Base-by-base conservation (phyloP, 2,888 invertebrate genomes). In the Linnaemya tessellans region DNA sequence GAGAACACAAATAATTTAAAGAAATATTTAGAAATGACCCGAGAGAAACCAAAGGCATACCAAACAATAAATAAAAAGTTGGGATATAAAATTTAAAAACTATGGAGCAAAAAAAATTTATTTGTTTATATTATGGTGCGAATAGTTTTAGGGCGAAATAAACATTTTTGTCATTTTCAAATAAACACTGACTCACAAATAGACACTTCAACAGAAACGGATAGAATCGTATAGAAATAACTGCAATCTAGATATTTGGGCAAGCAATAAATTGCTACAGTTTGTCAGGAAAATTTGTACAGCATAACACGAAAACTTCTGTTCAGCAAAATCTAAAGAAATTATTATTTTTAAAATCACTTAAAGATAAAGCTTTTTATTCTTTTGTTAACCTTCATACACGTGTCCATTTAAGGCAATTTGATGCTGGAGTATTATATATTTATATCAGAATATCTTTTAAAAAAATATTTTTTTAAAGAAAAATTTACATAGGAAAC, bases 61-160 rank as follows among this genome's bases (percentile, higher is more conserved):
- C 13, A 70, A 80, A 58, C 30, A 9, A 25, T 13, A 38, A 13
- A 38, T 9, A 9, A 62, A 68, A 68, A 62, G 46, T 70, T 56
- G 64, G n/a, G 62, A 51, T 51, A 71, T 13, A 11, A 43, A 8
- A 43, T 9, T 22, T 0, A 43, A 68, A 38, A 22, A 38, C 8
- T 18, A 54, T 15, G 51, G 38, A 62, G 13, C 15, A 51, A 20
- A 38, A 49, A 64, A 11, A 18, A 58, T 49, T 54, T 64, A 30
- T 71, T 71, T 80, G 73, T 80, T 73, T 80, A 49, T 74, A 60
- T 58, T n/a, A 64, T 70, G 62, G 62, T 75, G 54, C 64, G 54
- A 67, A 83, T 67, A 54, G 35, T 62, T 56, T 74, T 68, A 11
- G 62, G 68, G 20, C 25, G 18, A 62, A 49, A 64, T 25, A 70